A percentile compares a stretch with the other conserved stretches of the same genome.
Conservation (phyloP, 2,888 invertebrate species). For the Drepanosiphum platanoidis region DNA sequence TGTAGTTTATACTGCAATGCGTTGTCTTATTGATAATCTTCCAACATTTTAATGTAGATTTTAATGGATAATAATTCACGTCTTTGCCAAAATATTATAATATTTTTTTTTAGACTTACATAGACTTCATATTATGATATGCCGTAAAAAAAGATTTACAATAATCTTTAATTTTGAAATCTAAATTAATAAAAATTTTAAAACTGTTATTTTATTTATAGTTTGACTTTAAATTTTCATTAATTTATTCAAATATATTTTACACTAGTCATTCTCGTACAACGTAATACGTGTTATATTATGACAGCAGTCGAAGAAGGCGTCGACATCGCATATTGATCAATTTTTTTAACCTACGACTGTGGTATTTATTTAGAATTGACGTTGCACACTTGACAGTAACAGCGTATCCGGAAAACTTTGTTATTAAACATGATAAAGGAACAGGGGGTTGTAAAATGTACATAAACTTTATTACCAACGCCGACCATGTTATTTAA, state of each 20-base stretch:
- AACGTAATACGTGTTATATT: too few relatives aligned
- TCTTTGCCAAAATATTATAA: constrained; percentile 17
- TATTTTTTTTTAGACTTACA: constrained; percentile 5
- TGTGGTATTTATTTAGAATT: neutral
- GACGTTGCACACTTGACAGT: neutral
- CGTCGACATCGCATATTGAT: neutral
- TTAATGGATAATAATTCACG: neutral
- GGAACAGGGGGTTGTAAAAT: neutral
- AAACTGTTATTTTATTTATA: neutral
- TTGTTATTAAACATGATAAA: constrained; percentile 18
- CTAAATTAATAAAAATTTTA: neutral
- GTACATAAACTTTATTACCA: constrained; percentile 29
- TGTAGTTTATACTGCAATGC: constrained; percentile 1
- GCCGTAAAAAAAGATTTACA: neutral
- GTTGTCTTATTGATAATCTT: neutral
- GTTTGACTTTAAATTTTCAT: neutral
- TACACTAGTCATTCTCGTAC: too few relatives aligned
- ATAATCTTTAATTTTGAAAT: neutral
- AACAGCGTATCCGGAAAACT: constrained; percentile 16
- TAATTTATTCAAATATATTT: too few relatives aligned
- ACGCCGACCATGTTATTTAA: neutral
- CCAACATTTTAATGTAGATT: constrained; percentile 1
- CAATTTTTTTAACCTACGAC: neutral
- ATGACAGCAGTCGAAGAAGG: neutral
- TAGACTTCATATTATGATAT: too few relatives aligned